Evolutionary conservation across 2,888 invertebrate genomes (phyloP), one percentile per base, ranked within the genome.

Genomic region (Clusia tigrina): DNA sequence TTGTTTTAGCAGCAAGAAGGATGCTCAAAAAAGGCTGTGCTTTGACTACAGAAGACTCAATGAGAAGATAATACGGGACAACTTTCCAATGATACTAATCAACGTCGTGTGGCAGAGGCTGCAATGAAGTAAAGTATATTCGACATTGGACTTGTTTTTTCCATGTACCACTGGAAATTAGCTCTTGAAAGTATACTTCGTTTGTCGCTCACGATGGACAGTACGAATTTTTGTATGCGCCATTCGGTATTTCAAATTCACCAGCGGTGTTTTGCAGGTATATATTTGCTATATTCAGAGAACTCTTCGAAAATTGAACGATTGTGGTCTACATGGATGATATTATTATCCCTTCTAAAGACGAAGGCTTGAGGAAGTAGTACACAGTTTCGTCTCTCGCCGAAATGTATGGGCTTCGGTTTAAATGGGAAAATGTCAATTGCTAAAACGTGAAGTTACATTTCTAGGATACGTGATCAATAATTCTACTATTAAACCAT

Each of bases 391-490:
- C 65, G 15, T 17, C 58, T 2, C 53, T 48, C 17, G 58, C 67
- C 2, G 59, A n/a, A 1, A 10, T 9, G 15, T 55, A 51, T 25
- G 67, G 67, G 0, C 22, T 70, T 10, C 25, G 17, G 0, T 60
- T 68, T 1, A 66, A 58, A 9, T 68, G 60, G 64, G 46, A 10
- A 68, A 69, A 17, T 66, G 64, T 18, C 66, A 70, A 20, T 64
- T 67, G 37, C 25, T 70, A 9, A 42, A 57, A 15, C 5, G 37
- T 9, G 22, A 20, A 1, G 54, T 68, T 1, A 37, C 66, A 10
- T 66, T 66, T 18, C 23, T 67, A 0, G 57, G 32, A 12, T 32
- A 32, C 32, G 12, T 32, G 6, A 32, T 67, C 0, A 54, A 62
- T 48, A 18, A 53, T 18, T 22, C 20, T 2, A 58, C 57, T 22